Evolutionary conservation across 2,888 invertebrate species (phyloP), one percentile per base, ranked within the genome.

Genomic region (Anarsia innoxiella): DNA sequence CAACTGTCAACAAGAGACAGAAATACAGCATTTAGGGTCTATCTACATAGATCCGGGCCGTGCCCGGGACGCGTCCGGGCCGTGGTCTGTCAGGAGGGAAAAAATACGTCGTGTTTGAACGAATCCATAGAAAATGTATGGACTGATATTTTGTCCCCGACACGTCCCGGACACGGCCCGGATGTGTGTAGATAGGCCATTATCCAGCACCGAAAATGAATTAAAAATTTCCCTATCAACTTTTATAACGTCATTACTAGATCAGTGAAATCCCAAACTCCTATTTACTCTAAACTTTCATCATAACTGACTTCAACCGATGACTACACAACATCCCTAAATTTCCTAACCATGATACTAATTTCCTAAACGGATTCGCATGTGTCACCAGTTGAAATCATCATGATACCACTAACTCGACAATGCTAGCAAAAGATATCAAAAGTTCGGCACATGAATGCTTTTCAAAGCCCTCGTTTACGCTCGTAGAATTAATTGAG

Each of bases 361-460:
- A 12, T 8, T 13, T 12, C 26, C 25, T 15, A 11, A n/a, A n/a
- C 5, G 8, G 3, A 13, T n/a, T 3, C 4, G 4, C 4, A 3
- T 2, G 12, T 8, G 9, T 6, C 11, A 23, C n/a, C n/a, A n/a
- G n/a, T n/a, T n/a, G n/a, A n/a, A n/a, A n/a, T n/a, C n/a, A n/a
- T n/a, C n/a, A n/a, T n/a, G n/a, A n/a, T n/a, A n/a, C n/a, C 16
- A 33, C 41, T 41, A 42, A 39, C 27, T 32, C 33, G 37, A 40
- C 36, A 36, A 37, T 43, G 32, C 39, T 45, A 45, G 45, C 45
- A 40, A 44, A 41, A 39, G 31, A 37, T 44, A 37, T 41, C 31
- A 44, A 45, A 45, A 42, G 36, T 45, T 45, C 42, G 42, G 45
- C 45, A 45, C 45, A 40, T 40, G 23, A 15, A 13, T 26, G 32